Conservation (phyloP, 2,113 vertebrate species). For the Atherinomorus stipes region DNA sequence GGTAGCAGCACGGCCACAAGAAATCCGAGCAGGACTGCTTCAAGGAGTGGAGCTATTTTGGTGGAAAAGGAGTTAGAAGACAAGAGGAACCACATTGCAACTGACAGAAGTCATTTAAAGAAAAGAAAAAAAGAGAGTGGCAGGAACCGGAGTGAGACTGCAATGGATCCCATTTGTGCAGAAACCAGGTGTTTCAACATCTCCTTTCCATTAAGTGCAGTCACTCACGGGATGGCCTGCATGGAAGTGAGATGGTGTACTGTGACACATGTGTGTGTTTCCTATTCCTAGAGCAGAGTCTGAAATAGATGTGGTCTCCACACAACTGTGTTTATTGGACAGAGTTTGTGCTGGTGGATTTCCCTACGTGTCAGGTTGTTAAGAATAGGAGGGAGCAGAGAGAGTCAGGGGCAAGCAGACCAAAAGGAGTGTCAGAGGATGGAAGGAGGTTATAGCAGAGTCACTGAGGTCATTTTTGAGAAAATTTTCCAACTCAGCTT, state of each 20-base stretch:
- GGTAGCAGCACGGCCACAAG: neutral
- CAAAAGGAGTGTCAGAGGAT: constrained; percentile 30
- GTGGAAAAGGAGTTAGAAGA: neutral
- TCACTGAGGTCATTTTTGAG: constrained; percentile 49
- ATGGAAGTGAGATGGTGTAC: constrained; percentile 58
- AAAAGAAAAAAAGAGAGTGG: neutral
- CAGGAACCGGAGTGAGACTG: constrained; percentile 11
- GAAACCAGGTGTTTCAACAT: constrained; percentile 56
- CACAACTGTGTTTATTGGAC: constrained; percentile 70
- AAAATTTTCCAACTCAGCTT: constrained; percentile 36
- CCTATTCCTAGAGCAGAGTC: constrained; percentile 65
- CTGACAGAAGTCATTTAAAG: neutral
- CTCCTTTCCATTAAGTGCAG: constrained; percentile 55
- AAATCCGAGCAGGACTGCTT: neutral
- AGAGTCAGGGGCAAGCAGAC: constrained; percentile 34
- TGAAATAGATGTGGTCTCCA: constrained; percentile 69
- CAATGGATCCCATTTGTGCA: constrained; percentile 14
- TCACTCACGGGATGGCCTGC: constrained; percentile 39
- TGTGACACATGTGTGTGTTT: constrained; percentile 67
- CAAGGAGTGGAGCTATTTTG: neutral
- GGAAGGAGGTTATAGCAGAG: constrained; percentile 23
- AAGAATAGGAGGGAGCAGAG: constrained; percentile 53
- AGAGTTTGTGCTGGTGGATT: constrained; percentile 47
- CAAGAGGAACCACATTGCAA: constrained; percentile 26
- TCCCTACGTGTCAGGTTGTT: constrained; percentile 68